These are phyloP conservation scores for Prenolepis imparis DNA, from an alignment of 2,888 invertebrate genomes.

Conservation along the genomic window DNA sequence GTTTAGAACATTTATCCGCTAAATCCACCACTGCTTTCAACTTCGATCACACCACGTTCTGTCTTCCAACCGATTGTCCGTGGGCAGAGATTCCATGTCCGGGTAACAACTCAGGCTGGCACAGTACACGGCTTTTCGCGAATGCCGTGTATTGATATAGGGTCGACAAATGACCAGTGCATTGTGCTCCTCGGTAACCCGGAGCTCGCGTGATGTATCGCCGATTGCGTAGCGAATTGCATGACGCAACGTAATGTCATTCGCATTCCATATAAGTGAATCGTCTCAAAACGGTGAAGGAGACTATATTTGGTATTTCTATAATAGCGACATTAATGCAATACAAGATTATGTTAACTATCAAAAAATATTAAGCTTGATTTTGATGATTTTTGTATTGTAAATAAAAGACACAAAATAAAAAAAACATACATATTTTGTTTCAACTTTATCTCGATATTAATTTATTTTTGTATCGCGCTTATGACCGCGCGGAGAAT, in stretches of 20 bases:
- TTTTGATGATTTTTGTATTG: background rate
- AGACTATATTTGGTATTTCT: background rate
- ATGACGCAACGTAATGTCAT: constrained; percentile 14
- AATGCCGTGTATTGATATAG: constrained; percentile 60
- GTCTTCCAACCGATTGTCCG: constrained; percentile 66
- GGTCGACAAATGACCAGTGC: constrained; percentile 65
- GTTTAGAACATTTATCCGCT: background rate
- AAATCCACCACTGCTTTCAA: constrained; percentile 18
- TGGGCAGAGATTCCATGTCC: constrained; percentile 41
- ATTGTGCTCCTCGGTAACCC: constrained; percentile 41
- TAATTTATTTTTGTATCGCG: background rate
- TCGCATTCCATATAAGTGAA: constrained; percentile 32
- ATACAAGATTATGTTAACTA: background rate
- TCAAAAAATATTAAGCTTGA: background rate
- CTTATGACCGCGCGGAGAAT: background rate
- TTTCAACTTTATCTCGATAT: background rate
- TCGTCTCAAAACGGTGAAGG: background rate
- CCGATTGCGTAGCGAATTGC: constrained; percentile 40
- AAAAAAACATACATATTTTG: background rate
- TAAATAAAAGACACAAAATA: too few relatives aligned
- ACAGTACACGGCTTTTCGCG: constrained; percentile 62
- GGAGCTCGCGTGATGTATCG: constrained; percentile 24
- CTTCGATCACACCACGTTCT: constrained; percentile 11
- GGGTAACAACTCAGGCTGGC: constrained; percentile 56
- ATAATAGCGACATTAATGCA: background rate